These are phyloP conservation scores for Steatocranus sp. DNA, from an alignment of 2,797 vertebrate species.

Conservation along the genomic window DNA sequence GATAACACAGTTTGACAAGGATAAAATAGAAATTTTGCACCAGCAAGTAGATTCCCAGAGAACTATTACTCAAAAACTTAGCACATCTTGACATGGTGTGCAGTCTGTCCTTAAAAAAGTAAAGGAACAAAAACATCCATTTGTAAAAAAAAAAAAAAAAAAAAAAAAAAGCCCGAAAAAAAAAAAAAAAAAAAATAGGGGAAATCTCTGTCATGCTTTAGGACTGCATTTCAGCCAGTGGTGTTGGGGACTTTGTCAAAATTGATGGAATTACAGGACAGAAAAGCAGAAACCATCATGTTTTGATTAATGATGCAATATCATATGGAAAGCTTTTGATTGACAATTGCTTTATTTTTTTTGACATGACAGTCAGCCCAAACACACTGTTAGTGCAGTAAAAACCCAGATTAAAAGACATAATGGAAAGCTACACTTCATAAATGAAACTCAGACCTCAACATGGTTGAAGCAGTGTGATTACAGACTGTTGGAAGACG, in stretches of 20 bases:
- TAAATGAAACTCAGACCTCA: not conserved
- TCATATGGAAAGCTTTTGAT: accelerated
- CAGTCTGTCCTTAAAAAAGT: not conserved
- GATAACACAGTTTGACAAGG: not conserved
- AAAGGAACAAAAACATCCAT: not conserved
- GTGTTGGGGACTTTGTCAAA: not conserved
- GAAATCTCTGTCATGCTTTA: not conserved
- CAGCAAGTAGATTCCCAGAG: not conserved
- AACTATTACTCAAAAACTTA: not conserved
- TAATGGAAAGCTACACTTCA: not conserved
- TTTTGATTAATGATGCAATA: not conserved
- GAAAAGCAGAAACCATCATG: not conserved
- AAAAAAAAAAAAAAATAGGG: not conserved
- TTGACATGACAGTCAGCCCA: accelerated
- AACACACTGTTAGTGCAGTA: not conserved
- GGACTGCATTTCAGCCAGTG: not conserved
- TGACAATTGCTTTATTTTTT: not conserved
- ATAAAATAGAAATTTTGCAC: not conserved
- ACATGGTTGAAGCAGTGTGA: not conserved
- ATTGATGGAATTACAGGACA: not conserved
- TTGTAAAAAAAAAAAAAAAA: not conserved
- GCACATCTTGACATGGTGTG: not conserved
- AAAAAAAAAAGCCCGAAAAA: too few species aligned
- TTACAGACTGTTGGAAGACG: accelerated
- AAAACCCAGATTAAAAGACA: accelerated